Conservation (phyloP, 2,797 vertebrate species). For the Prionace glauca region DNA sequence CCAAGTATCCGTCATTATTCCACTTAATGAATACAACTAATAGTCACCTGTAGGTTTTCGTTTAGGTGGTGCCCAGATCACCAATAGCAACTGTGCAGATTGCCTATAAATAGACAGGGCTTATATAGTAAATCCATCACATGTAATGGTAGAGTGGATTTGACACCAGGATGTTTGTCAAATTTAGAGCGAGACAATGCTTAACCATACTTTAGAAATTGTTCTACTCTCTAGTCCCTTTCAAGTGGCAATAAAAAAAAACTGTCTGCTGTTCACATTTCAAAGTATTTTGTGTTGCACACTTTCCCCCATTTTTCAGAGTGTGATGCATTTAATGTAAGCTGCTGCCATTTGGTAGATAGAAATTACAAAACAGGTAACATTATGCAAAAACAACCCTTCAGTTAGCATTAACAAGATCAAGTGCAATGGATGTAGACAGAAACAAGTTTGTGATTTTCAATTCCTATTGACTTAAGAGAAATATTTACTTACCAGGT, state of each 20-base stretch:
- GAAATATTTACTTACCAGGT: conserved; percentile 32
- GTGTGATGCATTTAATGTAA: conserved; percentile 5
- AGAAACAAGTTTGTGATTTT: conserved; percentile 18
- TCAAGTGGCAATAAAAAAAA: conserved; percentile 18
- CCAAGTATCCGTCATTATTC: conserved; percentile 99
- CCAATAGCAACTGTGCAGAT: conserved; percentile 72
- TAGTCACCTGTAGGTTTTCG: conserved; percentile 90
- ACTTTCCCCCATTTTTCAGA: background rate
- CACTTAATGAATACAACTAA: conserved; percentile 97
- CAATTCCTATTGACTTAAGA: conserved; percentile 20
- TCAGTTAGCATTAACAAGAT: background rate
- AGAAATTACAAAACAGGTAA: background rate
- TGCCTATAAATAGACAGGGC: conserved; percentile 76
- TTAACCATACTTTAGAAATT: conserved; percentile 17
- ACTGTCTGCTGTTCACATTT: background rate
- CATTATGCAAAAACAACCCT: background rate
- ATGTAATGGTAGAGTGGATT: conserved; percentile 11
- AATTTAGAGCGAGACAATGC: conserved; percentile 16
- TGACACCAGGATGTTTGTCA: background rate
- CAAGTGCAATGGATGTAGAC: background rate
- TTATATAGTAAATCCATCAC: background rate
- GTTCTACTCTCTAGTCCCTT: background rate
- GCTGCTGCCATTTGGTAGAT: background rate
- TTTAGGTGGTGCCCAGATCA: conserved; percentile 69
- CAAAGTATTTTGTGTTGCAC: background rate